Conservation (phyloP, 2,888 invertebrate species). For the Melieria omissa region DNA sequence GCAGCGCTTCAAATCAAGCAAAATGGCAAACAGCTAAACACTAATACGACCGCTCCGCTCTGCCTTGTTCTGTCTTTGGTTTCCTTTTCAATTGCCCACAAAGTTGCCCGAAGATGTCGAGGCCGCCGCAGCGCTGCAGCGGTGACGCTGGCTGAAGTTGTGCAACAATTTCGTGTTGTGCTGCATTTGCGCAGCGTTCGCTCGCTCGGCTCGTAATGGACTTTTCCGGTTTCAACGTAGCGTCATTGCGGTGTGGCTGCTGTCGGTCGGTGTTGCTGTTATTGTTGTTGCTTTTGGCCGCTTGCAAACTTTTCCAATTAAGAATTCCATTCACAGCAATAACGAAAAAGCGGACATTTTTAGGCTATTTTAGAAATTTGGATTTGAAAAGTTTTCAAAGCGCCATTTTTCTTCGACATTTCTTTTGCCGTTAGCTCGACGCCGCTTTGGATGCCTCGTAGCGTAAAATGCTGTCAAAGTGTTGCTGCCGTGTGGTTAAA, state of each 20-base stretch:
- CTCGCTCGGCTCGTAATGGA: constrained; percentile 38
- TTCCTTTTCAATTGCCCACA: no score
- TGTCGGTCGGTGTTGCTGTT: neutral
- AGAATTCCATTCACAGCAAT: constrained; percentile 41
- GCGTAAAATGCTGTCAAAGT: neutral
- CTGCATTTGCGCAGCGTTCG: constrained; percentile 14
- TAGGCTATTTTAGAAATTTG: constrained; percentile 40
- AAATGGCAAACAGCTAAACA: constrained; percentile 1
- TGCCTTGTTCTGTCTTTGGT: no score
- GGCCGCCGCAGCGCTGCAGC: neutral
- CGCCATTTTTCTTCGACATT: constrained; percentile 28
- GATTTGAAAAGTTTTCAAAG: constrained; percentile 40
- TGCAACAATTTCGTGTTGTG: constrained; percentile 15
- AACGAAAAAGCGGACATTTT: constrained; percentile 20
- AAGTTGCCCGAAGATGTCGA: no score
- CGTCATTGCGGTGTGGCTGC: constrained; percentile 30
- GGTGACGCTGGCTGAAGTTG: constrained; percentile 1
- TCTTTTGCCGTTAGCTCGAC: constrained; percentile 29
- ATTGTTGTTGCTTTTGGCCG: constrained; percentile 13
- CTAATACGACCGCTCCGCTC: neutral
- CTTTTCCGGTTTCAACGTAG: constrained; percentile 39
- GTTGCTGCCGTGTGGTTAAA: neutral
- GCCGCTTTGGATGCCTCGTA: neutral
- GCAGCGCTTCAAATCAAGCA: constrained; percentile 20
- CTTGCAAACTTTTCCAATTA: constrained; percentile 49